Base-by-base conservation (phyloP, 2,113 vertebrate species). In the Chaetops frenatus region DNA sequence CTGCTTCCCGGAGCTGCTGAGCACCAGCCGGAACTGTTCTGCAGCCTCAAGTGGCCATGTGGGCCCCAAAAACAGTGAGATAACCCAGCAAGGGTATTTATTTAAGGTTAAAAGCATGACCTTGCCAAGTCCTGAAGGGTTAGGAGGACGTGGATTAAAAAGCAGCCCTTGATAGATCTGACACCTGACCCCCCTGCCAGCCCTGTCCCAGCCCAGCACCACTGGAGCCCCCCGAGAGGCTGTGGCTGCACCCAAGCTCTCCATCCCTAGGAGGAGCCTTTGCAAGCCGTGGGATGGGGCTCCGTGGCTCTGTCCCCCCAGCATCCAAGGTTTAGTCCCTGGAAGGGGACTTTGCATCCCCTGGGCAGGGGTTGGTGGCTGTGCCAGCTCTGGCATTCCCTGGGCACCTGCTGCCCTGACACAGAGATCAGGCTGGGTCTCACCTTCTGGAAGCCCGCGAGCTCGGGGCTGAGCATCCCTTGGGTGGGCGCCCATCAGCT, bases 101-200 rank as follows among this genome's bases (percentile, higher is more conserved):
- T 82, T 76, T 31, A 57, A 33, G 13, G 31, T 66, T 66, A 42
- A 67, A 78, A 64, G 23, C 3, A 0, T 19, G 15, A 19, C 66
- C 29, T 80, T 20, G 35, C 62, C 64, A 40, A 0, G 1, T 27
- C 36, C 27, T 0, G 27, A 5, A 2, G 65, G 29, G 29, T 45
- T 64, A 47, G 61, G 73, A 82, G 54, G 22, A 36, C 0, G 2
- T 33, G 62, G 53, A 24, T 58, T n/a, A 1, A 16, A 7, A 4
- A 67, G 0, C 0, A 3, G 65, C 35, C 19, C 31, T 2, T 13
- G 66, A 3, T 0, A 1, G 31, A 19, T 31, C 50, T 1, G 28
- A 64, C 45, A 51, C 22, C 61, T 58, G 2, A 1, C 11, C 3
- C 1, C 15, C 2, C 40, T 5, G 3, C 33, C 71, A 47, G 42